phyloP scores from a whole-genome alignment of 2,113 vertebrate genomes.

The Scartelaos histophorus region DNA sequence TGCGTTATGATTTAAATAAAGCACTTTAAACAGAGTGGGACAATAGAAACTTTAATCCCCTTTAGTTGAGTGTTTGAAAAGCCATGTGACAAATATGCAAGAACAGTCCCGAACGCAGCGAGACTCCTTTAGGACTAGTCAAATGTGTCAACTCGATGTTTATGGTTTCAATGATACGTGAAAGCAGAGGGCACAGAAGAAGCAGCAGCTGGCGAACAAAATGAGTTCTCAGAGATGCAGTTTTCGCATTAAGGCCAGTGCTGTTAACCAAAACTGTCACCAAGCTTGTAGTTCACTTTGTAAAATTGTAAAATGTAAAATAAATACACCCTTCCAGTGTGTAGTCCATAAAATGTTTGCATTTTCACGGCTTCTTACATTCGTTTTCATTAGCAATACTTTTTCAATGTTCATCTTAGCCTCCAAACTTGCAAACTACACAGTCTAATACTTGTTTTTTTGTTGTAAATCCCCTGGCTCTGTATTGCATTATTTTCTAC shows the following conservation, averaged over 20 bases:
- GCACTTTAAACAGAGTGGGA: slow-evolving; percentile 56
- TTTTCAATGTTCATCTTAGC: too few species aligned
- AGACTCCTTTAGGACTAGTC: slow-evolving; percentile 44
- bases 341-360: too few species aligned
- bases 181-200: slow-evolving; percentile 43
- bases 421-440: too few species aligned
- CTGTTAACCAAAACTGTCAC: background rate
- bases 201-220: slow-evolving; percentile 49
- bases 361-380: too few species aligned
- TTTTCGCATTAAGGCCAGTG: background rate
- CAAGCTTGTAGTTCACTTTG: background rate
- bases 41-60: slow-evolving; percentile 60
- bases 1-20: slow-evolving; percentile 57
- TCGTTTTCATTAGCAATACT: too few species aligned
- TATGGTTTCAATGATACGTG: slow-evolving; percentile 60
- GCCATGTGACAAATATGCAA: slow-evolving; percentile 65
- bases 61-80: slow-evolving; percentile 56
- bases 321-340: too few species aligned
- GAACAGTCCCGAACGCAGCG: slow-evolving; percentile 38
- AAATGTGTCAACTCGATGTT: slow-evolving; percentile 68
- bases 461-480: too few species aligned
- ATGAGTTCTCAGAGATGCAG: slow-evolving; percentile 16
- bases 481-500: too few species aligned
- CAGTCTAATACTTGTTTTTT: too few species aligned
- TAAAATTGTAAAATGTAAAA: background rate